A percentile compares a stretch with the other conserved stretches of the same genome.
These are phyloP conservation scores for Festucalex cinctus DNA, from an alignment of 2,113 vertebrate species.

Conservation along the genomic window DNA sequence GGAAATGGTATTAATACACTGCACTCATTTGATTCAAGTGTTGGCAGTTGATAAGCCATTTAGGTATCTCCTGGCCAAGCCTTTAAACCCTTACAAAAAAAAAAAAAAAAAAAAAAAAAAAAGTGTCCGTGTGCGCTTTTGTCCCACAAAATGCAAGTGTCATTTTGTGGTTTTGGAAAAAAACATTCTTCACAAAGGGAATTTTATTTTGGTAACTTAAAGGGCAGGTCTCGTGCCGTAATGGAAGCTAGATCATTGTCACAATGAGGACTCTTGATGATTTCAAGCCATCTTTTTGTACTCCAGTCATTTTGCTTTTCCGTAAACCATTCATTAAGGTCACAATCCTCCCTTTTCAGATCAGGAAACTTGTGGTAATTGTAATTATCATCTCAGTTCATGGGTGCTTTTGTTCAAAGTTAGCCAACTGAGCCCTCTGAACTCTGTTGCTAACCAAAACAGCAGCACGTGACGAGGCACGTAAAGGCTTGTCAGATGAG, in stretches of 20 bases:
- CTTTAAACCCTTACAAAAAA: background rate
- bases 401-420: background rate
- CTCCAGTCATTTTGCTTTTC: background rate
- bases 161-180: background rate
- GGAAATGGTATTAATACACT: conserved; percentile 25
- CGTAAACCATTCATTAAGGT: background rate
- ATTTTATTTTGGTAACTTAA: background rate
- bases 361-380: background rate
- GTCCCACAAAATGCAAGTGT: background rate
- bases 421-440: background rate
- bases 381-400: background rate
- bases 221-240: background rate
- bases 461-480: background rate
- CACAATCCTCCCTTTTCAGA: background rate
- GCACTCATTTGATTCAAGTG: conserved; percentile 39
- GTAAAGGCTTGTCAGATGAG: background rate
- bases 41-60: conserved; percentile 4
- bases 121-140: background rate
- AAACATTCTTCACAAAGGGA: background rate
- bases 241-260: background rate
- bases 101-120: background rate
- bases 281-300: background rate
- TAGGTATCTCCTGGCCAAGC: background rate
- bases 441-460: background rate
- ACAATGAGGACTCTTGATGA: background rate